Base-by-base conservation (phyloP, 2,888 invertebrate species). In the Digitonthophagus gazella region DNA sequence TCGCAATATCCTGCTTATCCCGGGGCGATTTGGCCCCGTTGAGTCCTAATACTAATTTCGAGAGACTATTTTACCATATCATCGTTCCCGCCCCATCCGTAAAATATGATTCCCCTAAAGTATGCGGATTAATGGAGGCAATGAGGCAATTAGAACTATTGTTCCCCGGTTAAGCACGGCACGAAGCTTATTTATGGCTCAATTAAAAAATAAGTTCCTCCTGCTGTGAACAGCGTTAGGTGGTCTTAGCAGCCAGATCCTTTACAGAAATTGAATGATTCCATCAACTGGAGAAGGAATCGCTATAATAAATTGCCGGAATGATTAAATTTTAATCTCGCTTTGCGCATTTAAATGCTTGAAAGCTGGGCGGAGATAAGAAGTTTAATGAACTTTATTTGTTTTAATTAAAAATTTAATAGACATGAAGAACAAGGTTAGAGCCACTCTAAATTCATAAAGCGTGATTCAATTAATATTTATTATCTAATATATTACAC, bases 151-250 rank as follows among this genome's bases (percentile, higher is more conserved):
- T 61, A 61, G 61, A 61, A 61, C 61, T 61, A 61, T 61, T 61
- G 61, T 61, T 61, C 61, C 18, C 18, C 61, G 61, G 61, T 18
- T 20, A 61, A 18, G 18, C 57, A 16, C 61, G 18, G 19, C 19
- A 61, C 19, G 61, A 19, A 18, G 18, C 61, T 66, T 69, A 69
- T 69, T 69, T 69, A 69, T 55, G 16, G 22, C 63, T 69, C 68
- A 69, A 69, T 69, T 69, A 69, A 69, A 69, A 69, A 69, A 66
- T 69, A 66, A 69, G 65, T 69, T 69, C 61, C 68, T 66, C 28
- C 28, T 5, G 28, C 28, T 11, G 28, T 44, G 28, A 44, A 11
- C 28, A 44, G 11, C 28, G 28, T 44, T 44, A 44, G 28, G 28
- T 44, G 28, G 28, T 44, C 28, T 44, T 44, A 44, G 28, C 3